phyloP scores from a whole-genome alignment of 2,888 invertebrate genomes.

The Cepaea hortensis region DNA sequence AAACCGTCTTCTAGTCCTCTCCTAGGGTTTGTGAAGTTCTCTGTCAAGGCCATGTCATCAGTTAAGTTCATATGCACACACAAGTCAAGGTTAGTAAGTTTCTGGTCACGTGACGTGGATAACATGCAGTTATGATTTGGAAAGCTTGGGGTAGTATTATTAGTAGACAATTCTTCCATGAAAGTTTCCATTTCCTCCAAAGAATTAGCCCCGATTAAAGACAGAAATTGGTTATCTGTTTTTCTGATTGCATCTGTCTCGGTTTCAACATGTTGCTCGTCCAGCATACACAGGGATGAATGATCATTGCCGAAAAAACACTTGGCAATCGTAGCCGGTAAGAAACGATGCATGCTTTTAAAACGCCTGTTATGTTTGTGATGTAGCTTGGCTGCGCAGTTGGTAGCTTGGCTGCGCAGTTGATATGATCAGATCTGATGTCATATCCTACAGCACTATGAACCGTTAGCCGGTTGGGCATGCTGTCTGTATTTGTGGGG shows the following conservation, averaged over 20 bases:
- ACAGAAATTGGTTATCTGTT: constrained; percentile 7
- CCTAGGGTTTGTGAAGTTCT: neutral
- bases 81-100: constrained; percentile 35
- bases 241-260: neutral
- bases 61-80: constrained; percentile 1
- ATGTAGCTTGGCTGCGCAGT: neutral
- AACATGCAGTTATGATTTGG: constrained; percentile 44
- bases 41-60: neutral
- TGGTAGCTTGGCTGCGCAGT: neutral
- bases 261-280: neutral
- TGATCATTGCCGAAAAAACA: constrained; percentile 25
- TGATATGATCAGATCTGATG: neutral
- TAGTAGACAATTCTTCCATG: constrained; percentile 22
- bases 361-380: constrained; percentile 36
- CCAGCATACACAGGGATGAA: neutral
- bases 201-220: constrained; percentile 5
- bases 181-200: neutral
- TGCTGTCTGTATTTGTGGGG: neutral
- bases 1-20: neutral
- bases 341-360: constrained; percentile 16
- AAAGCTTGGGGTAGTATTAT: constrained; percentile 20
- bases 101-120: neutral
- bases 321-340: constrained; percentile 22
- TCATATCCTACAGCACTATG: neutral
- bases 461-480: neutral